phyloP scores from a whole-genome alignment of 2,797 vertebrate species.

The Chromobotia macracanthus region DNA sequence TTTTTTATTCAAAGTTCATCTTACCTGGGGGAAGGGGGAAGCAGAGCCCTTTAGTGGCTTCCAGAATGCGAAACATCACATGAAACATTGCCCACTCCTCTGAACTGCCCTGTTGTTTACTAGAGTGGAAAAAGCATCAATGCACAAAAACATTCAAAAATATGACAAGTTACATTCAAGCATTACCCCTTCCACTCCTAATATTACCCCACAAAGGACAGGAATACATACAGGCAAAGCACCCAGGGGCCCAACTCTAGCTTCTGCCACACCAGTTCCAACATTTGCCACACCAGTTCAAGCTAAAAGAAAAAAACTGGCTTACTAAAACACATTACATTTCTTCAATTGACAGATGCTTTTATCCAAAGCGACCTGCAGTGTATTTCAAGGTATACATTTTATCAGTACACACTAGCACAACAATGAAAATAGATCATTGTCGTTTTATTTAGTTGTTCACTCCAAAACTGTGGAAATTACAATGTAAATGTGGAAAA shows the following conservation, averaged over 20 bases:
- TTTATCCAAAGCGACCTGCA: too few species aligned
- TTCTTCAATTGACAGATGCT: neutral
- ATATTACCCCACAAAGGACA: constrained; percentile 42
- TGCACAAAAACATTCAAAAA: constrained; percentile 15
- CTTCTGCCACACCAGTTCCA: constrained; percentile 89
- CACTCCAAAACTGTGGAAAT: neutral
- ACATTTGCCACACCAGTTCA: constrained; percentile 85
- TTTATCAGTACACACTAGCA: too few species aligned
- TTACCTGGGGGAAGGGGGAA: constrained; percentile 92
- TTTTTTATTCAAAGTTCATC: constrained; percentile 21
- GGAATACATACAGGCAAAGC: constrained; percentile 84
- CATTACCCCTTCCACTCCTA: neutral
- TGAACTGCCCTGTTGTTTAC: constrained; percentile 75
- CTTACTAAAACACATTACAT: neutral
- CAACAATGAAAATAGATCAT: too few species aligned
- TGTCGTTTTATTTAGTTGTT: neutral
- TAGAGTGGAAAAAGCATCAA: constrained; percentile 58
- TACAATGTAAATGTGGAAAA: too few species aligned
- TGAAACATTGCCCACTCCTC: constrained; percentile 86
- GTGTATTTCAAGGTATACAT: too few species aligned
- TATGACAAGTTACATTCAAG: neutral
- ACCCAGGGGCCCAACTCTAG: constrained; percentile 76
- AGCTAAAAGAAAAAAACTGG: constrained; percentile 75
- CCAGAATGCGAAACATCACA: constrained; percentile 88
- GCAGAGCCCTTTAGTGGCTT: constrained; percentile 84